These are phyloP conservation scores for Drosophila macrospina DNA, from an alignment of 2,888 invertebrate species.

Conservation along the genomic window DNA sequence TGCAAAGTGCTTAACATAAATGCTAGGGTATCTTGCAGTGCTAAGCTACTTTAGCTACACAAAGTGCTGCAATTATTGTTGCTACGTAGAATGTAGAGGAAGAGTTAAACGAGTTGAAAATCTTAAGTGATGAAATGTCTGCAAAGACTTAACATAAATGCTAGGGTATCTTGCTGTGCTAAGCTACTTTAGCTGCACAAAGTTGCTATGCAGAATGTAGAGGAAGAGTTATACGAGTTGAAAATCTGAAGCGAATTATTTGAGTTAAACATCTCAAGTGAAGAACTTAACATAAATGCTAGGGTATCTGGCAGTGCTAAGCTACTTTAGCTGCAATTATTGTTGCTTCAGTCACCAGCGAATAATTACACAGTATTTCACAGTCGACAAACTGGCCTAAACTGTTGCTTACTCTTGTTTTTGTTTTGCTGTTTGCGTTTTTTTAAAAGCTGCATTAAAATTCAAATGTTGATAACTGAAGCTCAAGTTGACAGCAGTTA, in stretches of 20 bases:
- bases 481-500: too few species aligned
- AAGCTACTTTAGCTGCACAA: too few species aligned
- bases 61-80: too few species aligned
- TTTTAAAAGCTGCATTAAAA: constrained; percentile 54
- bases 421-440: constrained; percentile 17
- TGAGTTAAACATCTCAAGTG: neutral
- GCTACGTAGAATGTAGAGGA: too few species aligned
- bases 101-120: too few species aligned
- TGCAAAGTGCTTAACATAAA: neutral
- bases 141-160: neutral
- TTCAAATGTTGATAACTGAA: constrained; percentile 57
- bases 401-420: neutral
- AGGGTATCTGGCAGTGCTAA: neutral
- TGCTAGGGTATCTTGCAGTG: neutral
- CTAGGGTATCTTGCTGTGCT: neutral
- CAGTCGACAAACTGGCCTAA: neutral
- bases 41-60: too few species aligned
- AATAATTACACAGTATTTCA: constrained; percentile 15
- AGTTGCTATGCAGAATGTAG: too few species aligned
- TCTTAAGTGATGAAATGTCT: neutral
- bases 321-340: neutral
- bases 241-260: neutral
- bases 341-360: too few species aligned
- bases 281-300: neutral
- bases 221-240: too few species aligned